Conservation (phyloP, 2,797 vertebrate genomes). For the Schizothorax lantsangensis region DNA sequence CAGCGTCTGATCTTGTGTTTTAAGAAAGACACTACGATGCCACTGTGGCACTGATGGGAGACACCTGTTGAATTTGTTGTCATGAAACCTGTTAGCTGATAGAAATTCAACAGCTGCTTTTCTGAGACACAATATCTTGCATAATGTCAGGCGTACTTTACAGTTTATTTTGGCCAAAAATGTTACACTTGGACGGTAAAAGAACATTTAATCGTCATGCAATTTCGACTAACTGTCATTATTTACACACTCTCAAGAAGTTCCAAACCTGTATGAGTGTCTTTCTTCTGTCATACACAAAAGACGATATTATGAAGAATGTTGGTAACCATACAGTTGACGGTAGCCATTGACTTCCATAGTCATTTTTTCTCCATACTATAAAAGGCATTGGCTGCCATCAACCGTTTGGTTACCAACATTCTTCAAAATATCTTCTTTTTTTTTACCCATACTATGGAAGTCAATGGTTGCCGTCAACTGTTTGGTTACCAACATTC, state of each 20-base stretch:
- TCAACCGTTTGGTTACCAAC: no score
- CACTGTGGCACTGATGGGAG: neutral
- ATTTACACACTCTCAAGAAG: no score
- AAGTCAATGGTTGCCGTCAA: no score
- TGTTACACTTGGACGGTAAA: neutral
- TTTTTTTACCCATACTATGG: no score
- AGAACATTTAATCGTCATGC: neutral
- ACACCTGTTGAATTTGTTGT: slow-evolving; percentile 19
- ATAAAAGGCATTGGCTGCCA: no score
- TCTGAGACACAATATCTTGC: neutral
- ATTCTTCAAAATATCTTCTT: no score
- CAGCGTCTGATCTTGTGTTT: slow-evolving; percentile 13
- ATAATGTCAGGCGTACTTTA: neutral
- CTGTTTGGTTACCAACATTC: no score
- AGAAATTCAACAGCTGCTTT: neutral
- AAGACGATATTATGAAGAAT: no score
- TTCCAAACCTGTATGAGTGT: neutral
- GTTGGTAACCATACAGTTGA: neutral
- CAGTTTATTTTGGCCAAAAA: neutral
- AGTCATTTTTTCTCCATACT: neutral
- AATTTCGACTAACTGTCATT: neutral
- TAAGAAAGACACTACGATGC: slow-evolving; percentile 18
- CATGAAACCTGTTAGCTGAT: neutral
- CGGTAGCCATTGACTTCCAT: neutral
- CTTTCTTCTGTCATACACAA: neutral